A percentile compares a stretch with the other conserved stretches of the same genome.
Conservation (phyloP, 2,888 invertebrate species). For the Dioctria linearis region DNA sequence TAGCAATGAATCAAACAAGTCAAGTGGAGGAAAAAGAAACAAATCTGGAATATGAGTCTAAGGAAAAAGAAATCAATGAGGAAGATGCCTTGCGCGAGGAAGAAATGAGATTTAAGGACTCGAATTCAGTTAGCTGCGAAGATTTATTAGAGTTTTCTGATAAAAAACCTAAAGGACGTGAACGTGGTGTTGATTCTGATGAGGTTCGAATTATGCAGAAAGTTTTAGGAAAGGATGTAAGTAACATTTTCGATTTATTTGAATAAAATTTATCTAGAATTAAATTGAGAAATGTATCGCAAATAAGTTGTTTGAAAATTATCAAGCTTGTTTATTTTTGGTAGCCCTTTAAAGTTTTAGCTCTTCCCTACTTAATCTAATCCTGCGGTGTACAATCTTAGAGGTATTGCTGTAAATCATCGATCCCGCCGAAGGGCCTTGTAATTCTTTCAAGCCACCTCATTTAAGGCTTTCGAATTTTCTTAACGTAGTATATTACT, state of each 20-base stretch:
- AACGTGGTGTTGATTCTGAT: slow-evolving; percentile 89
- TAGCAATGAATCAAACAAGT: slow-evolving; percentile 64
- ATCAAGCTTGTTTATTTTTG: too few relatives aligned
- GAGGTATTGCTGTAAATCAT: too few relatives aligned
- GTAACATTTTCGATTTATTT: slow-evolving; percentile 60
- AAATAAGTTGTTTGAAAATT: too few relatives aligned
- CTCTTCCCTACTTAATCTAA: too few relatives aligned
- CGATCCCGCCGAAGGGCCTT: too few relatives aligned
- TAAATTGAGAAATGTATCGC: too few relatives aligned
- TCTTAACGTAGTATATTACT: too few relatives aligned
- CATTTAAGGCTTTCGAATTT: too few relatives aligned
- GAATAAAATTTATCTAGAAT: too few relatives aligned
- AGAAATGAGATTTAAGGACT: slow-evolving; percentile 69
- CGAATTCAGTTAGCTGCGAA: slow-evolving; percentile 92
- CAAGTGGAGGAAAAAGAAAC: slow-evolving; percentile 2
- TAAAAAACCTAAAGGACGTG: slow-evolving; percentile 85
- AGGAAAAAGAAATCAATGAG: not conserved
- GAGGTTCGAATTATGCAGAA: slow-evolving; percentile 94
- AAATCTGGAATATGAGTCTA: not conserved
- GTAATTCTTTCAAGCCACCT: too few relatives aligned
- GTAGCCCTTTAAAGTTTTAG: too few relatives aligned
- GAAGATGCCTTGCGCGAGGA: slow-evolving; percentile 61
- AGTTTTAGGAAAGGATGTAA: slow-evolving; percentile 83
- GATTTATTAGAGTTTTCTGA: slow-evolving; percentile 91
- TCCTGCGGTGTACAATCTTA: too few relatives aligned